Evolutionary conservation across 2,888 invertebrate genomes (phyloP), one percentile per base, ranked within the genome.

Genomic region (Rosalia funebris): DNA sequence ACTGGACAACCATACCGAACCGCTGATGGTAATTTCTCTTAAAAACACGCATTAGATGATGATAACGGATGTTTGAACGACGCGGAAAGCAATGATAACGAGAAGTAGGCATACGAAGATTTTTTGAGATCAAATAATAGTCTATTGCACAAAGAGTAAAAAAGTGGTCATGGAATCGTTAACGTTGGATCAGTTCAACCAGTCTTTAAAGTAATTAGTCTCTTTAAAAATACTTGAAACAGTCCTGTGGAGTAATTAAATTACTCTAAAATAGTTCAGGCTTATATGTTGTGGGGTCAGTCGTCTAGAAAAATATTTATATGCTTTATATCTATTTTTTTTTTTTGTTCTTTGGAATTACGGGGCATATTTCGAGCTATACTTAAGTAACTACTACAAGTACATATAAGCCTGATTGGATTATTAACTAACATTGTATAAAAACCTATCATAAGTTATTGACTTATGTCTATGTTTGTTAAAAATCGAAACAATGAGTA

Each of bases 141-240:
- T 4, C 32, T 48, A 48, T 48, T 48, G 48, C 50, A 37, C 50
- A 15, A 50, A 50, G 19, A 50, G 25, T 25, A 39, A 50, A 50
- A 48, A 48, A 25, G 3, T 5, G 7, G 48, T 48, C 50, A 39
- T 50, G 39, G 34, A 25, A 25, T 34, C 14, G 50, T 37, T 50
- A 48, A 36, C 31, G 32, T 32, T 9, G 34, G 11, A 39, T 19
- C 20, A 19, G 20, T 20, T 16, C 37, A 39, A 39, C 20, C 50
- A 50, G 50, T 50, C 50, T 50, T 50, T 16, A 50, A 50, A 36
- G 15, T n/a, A 39, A 50, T 50, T 50, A 50, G 50, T 50, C 50
- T 50, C 36, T 37, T 19, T 47, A 34, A 34, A 47, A 47, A 47
- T 34, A 34, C 16, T 34, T 32, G 10, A 47, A 45, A 47, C 47